phyloP scores from a whole-genome alignment of 2,797 vertebrate genomes.

The Ataeniobius toweri region DNA sequence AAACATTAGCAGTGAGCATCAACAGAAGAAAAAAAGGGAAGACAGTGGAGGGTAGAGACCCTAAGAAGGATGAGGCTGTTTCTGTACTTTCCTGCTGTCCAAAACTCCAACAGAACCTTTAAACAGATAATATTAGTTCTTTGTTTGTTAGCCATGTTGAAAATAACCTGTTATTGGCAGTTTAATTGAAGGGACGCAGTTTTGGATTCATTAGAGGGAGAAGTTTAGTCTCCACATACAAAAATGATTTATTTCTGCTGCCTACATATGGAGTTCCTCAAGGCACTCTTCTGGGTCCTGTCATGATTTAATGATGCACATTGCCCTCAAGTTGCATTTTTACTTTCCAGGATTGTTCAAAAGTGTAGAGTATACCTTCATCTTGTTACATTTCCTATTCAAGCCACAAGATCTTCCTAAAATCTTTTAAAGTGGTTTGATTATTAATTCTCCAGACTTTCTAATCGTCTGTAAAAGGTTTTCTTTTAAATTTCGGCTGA shows the following conservation, averaged over 20 bases:
- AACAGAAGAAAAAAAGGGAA: conserved; percentile 65
- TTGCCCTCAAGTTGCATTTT: neutral
- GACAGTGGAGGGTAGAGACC: conserved; percentile 36
- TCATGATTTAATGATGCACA: neutral
- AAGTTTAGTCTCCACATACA: too few relatives aligned
- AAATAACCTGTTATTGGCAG: neutral
- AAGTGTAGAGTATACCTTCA: neutral
- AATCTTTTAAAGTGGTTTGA: neutral
- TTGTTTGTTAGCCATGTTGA: neutral
- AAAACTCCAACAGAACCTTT: neutral
- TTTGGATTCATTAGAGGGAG: neutral
- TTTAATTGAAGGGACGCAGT: neutral
- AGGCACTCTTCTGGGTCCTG: neutral
- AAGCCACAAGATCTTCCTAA: neutral
- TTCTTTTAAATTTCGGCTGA: too few relatives aligned
- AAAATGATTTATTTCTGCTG: too few relatives aligned
- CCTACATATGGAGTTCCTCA: neutral
- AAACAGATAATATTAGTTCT: neutral
- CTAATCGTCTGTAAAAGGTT: too few relatives aligned
- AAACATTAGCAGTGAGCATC: conserved; percentile 82
- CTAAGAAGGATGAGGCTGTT: conserved; percentile 16
- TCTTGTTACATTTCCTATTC: neutral
- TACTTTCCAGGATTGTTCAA: neutral
- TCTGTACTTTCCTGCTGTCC: conserved; percentile 9
- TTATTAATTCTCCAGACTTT: neutral